Base-by-base conservation (phyloP, 2,888 invertebrate genomes). In the Sialis lutaria region DNA sequence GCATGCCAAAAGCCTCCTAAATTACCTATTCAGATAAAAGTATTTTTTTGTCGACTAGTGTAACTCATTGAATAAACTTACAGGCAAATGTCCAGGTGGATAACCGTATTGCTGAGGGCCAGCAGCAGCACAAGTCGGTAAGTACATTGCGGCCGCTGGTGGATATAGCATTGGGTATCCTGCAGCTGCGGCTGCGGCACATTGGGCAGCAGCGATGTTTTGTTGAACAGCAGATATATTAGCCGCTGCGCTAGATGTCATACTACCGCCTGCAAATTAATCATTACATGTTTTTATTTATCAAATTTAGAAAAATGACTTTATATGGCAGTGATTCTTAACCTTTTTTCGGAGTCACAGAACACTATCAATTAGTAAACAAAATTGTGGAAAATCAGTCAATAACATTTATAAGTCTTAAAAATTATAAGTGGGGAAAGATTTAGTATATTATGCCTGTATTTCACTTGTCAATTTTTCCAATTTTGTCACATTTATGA, bases 181-280 rank as follows among this genome's bases (percentile, higher is more conserved):
- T 8, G 47, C 47, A 72, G 59, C 55, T 64, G 67, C 54, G 68
- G 68, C 50, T 67, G 67, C 49, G 69, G 65, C 60, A 67, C 61
- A 53, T 62, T 64, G 43, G 64, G 61, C 35, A 53, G 68, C 58
- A 53, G 61, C 64, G 51, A 63, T 65, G 57, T 65, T 63, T 56
- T 64, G 60, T 48, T 64, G 64, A 22, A 62, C 51, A 31, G 61
- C 62, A 53, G 64, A 35, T 39, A 44, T 40, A 6, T 49, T 47
- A 6, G 48, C 45, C 31, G 50, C 47, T 32, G 44, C 37, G 22
- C 10, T 10, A 10, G 42, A 13, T 42, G 42, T 30, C 42, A 42
- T 30, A 13, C 7, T 42, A 42, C 22, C 8, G 31, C 22, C 22
- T 31, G 12, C 5, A 22, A 22, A 22, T 22, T 22, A 22, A 22